Evolutionary conservation across 2,113 vertebrate species (phyloP).

Genomic region (Psittacara wagleri): DNA sequence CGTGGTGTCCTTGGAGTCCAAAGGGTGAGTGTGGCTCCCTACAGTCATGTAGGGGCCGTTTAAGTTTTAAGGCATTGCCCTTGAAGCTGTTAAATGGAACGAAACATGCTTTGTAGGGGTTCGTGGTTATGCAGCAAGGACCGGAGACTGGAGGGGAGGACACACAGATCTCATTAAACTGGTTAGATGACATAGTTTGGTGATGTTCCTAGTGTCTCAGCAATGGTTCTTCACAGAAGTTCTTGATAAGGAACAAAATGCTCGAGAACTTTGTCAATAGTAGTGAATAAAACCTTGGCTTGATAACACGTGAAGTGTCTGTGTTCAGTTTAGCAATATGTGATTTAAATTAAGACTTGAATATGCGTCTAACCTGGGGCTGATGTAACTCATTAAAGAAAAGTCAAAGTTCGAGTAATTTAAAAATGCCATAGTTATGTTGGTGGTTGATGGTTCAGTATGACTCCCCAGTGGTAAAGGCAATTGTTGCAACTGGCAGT

Average conservation of each 20-base stretch:
- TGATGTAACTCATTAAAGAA: neutral
- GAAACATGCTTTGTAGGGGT: neutral
- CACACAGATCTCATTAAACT: neutral
- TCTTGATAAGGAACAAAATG: neutral
- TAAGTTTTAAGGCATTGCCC: slow-evolving; percentile 16
- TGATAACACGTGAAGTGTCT: neutral
- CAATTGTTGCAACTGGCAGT: neutral
- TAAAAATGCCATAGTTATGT: neutral
- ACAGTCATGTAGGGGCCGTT: accelerated
- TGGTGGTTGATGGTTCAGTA: neutral
- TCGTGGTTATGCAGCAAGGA: neutral
- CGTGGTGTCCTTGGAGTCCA: neutral
- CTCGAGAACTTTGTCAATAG: neutral
- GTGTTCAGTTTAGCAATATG: neutral
- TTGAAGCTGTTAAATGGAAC: neutral
- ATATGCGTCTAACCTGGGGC: neutral
- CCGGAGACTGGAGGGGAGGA: neutral
- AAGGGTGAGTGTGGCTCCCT: neutral
- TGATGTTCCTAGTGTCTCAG: neutral
- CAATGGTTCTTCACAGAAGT: neutral
- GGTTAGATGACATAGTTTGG: neutral
- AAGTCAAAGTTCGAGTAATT: neutral
- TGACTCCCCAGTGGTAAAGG: accelerated
- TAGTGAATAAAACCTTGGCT: neutral
- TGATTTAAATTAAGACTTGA: neutral